Evolutionary conservation across 1,140 invertebrate species (phyloP).

Genomic region (Nylanderia fulva): DNA sequence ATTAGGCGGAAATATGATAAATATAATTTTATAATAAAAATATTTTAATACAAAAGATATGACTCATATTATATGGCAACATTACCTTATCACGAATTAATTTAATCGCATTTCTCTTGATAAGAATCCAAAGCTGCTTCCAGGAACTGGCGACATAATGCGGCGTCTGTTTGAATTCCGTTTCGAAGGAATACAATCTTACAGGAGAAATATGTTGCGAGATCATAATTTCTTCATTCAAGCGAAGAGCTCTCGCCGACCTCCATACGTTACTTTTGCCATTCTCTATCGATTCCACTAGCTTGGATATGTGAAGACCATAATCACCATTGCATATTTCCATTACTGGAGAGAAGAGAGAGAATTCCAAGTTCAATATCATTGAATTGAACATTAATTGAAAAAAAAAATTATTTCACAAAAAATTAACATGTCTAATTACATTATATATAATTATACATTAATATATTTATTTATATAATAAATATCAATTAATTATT

Average conservation of each 20-base stretch:
- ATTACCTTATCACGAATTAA: slow-evolving; percentile 82
- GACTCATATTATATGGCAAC: slow-evolving; percentile 7
- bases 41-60: not conserved
- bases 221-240: not conserved
- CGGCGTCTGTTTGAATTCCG: slow-evolving; percentile 51
- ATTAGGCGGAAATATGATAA: not conserved
- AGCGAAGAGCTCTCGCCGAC: slow-evolving; percentile 49
- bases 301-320: slow-evolving; percentile 87
- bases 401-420: not conserved
- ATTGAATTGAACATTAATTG: too few species aligned
- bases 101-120: slow-evolving; percentile 87
- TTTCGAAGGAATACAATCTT: slow-evolving; percentile 44
- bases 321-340: slow-evolving; percentile 94
- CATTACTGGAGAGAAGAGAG: slow-evolving; percentile 88
- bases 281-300: slow-evolving; percentile 89
- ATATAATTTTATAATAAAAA: not conserved
- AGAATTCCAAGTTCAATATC: not conserved
- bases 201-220: slow-evolving; percentile 25
- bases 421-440: not conserved
- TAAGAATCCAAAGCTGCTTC: slow-evolving; percentile 87
- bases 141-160: slow-evolving; percentile 86
- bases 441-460: not conserved
- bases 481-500: too few species aligned
- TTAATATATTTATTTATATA: too few species aligned
- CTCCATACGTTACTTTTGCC: slow-evolving; percentile 89